phyloP scores from a whole-genome alignment of 2,888 invertebrate genomes.

The Siphlonurus alternatus region DNA sequence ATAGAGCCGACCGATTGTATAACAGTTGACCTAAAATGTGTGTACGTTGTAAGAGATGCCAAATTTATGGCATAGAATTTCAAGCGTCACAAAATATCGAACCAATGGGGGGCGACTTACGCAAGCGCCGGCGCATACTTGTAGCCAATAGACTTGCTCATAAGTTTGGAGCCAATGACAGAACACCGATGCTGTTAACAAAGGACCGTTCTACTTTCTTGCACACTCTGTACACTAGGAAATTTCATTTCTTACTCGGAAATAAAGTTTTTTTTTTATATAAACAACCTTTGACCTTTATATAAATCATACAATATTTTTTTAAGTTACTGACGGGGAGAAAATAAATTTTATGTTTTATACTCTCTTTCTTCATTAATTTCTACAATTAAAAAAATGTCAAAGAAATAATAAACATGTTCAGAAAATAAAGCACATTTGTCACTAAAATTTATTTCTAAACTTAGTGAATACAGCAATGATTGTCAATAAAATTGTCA shows the following conservation, averaged over 20 bases:
- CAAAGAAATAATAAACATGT: no score
- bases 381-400: no score
- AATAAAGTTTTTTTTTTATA: no score
- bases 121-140: neutral
- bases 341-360: no score
- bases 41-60: neutral
- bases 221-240: neutral
- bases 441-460: no score
- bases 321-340: no score
- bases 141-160: neutral
- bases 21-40: neutral
- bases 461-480: no score
- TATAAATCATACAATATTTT: neutral
- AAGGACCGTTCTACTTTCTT: neutral
- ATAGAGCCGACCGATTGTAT: neutral
- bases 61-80: neutral
- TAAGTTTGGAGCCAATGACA: neutral
- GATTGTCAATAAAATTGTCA: no score
- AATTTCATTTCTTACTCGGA: neutral
- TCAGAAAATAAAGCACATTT: no score
- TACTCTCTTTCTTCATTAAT: no score
- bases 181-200: neutral
- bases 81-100: neutral
- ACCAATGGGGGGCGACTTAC: neutral
- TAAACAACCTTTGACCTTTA: neutral